Conservation (phyloP, 2,888 invertebrate genomes). For the Eupithecia exiguata region DNA sequence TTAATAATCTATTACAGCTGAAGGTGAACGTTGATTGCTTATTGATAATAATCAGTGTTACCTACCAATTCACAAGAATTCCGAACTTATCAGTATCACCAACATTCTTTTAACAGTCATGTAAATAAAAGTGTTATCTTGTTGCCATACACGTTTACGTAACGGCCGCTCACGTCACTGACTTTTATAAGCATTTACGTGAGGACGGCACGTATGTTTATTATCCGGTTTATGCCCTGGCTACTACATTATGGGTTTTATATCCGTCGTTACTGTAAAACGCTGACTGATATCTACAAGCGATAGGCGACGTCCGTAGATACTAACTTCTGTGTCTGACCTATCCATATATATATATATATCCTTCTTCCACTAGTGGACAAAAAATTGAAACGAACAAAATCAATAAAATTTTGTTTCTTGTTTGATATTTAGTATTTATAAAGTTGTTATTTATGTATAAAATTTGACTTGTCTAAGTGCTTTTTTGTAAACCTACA, state of each 20-base stretch:
- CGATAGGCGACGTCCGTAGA: background rate
- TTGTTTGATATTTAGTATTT: too few species aligned
- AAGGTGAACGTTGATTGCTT: background rate
- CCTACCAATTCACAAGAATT: background rate
- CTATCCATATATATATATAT: too few species aligned
- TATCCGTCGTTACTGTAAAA: background rate
- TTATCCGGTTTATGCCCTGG: conserved; percentile 18
- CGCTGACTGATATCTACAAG: background rate
- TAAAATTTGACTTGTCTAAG: too few species aligned
- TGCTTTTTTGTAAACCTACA: too few species aligned
- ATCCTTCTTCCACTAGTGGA: too few species aligned
- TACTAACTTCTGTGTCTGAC: background rate
- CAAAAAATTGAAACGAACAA: too few species aligned
- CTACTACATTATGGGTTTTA: conserved; percentile 14
- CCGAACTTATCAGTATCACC: background rate
- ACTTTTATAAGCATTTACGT: conserved; percentile 21
- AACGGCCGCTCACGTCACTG: conserved; percentile 26
- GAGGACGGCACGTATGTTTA: conserved; percentile 26
- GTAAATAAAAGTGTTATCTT: conserved; percentile 26
- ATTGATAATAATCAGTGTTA: background rate
- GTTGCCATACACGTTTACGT: conserved; percentile 31
- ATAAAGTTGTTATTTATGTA: too few species aligned
- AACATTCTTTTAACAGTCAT: conserved; percentile 1
- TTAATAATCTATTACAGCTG: background rate
- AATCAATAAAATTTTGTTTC: too few species aligned